Conservation (phyloP, 2,888 invertebrate species). For the Ormia ochracea region DNA sequence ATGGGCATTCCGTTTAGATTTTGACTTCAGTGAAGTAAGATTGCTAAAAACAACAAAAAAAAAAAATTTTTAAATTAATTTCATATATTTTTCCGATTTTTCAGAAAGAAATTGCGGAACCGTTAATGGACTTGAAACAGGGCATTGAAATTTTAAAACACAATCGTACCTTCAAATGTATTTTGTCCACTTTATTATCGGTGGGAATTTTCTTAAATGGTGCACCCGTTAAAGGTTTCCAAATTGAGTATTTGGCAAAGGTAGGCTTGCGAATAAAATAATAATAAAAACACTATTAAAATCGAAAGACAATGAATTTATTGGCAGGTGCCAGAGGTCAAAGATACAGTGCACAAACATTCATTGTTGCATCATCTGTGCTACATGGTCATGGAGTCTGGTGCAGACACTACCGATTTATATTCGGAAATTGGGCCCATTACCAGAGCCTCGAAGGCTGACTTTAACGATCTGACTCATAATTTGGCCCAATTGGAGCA, state of each 20-base stretch:
- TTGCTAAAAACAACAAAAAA: background rate
- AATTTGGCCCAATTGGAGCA: slow-evolving; percentile 93
- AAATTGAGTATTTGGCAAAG: slow-evolving; percentile 97
- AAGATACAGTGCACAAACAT: slow-evolving; percentile 99
- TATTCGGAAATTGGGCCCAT: slow-evolving; percentile 97
- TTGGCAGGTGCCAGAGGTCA: slow-evolving; percentile 92
- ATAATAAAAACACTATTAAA: background rate
- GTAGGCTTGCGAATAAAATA: slow-evolving; percentile 58
- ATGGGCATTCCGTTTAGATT: slow-evolving; percentile 99
- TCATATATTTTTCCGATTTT: background rate
- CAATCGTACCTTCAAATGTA: slow-evolving; percentile 96
- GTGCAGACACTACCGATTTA: slow-evolving; percentile 95
- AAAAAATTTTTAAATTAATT: too few species aligned
- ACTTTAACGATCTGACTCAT: slow-evolving; percentile 92
- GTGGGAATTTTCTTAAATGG: slow-evolving; percentile 98
- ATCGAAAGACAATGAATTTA: background rate
- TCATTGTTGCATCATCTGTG: slow-evolving; percentile 97
- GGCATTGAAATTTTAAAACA: slow-evolving; percentile 93
- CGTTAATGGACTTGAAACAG: slow-evolving; percentile 98
- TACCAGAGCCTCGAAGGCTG: slow-evolving; percentile 93
- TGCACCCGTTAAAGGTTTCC: slow-evolving; percentile 94
- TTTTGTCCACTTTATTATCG: slow-evolving; percentile 93
- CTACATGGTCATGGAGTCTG: slow-evolving; percentile 97
- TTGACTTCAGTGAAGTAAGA: slow-evolving; percentile 93
- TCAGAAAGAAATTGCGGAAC: slow-evolving; percentile 97